Base-by-base conservation (phyloP, 2,113 vertebrate genomes). In the Actinemys pallida region DNA sequence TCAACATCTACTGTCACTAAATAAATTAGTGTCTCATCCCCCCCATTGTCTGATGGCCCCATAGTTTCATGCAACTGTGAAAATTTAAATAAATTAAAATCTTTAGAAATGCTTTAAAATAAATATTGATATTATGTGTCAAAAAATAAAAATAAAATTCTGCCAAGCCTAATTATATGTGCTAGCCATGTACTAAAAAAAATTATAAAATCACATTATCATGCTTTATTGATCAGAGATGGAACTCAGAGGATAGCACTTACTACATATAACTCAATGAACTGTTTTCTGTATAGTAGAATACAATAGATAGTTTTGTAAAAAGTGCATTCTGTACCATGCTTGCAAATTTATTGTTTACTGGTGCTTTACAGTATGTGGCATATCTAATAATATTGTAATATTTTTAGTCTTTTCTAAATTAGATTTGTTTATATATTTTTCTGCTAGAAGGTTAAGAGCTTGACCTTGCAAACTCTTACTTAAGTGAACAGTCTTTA, bases 161-260 rank as follows among this genome's bases (percentile, higher is more conserved):
- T 54, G 53, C 53, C 17, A 19, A 54, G 53, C 19, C 53, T 54
- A 54, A 54, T 53, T 53, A 53, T 54, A 54, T 0, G 0, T 59
- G 78, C 19, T 85, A 65, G 94, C 39, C 16, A n/a, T 9, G 0
- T 16, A 52, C 72, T 83, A 81, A 94, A 89, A 82, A 82, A 81
- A 96, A 83, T 35, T 1, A 0, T 84, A 72, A 84, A 88, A 62
- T 79, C 87, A 42, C 20, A 45, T 78, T 49, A 20, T 92, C 54
- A 80, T 81, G n/a, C 84, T 84, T 94, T 95, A 91, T 90, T 94
- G 92, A 76, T 82, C 81, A 86, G 19, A 53, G 25, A 62, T 31
- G 29, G 59, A 27, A 45, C 45, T 84, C 89, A 69, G 42, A 90
- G 42, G 50, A 56, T 52, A 93, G 59, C 54, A 75, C 47, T 88